These are phyloP conservation scores for Siphlonurus alternatus DNA, from an alignment of 2,888 invertebrate genomes.

Conservation along the genomic window DNA sequence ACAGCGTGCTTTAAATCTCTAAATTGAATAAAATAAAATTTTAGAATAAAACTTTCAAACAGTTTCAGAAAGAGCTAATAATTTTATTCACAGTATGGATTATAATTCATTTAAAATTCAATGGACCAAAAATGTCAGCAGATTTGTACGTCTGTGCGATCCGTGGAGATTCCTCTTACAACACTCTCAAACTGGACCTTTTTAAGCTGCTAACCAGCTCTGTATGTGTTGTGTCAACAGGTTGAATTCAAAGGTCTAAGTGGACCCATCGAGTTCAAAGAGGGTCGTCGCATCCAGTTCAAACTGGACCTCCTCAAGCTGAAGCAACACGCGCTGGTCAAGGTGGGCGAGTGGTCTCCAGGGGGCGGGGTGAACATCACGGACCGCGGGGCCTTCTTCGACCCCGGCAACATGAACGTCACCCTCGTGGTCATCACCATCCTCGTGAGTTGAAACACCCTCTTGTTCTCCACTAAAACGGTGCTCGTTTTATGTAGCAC, in stretches of 20 bases:
- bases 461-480: background rate
- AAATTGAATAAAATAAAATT: no score
- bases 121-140: no score
- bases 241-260: conserved; percentile 65
- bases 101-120: no score
- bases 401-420: conserved; percentile 51
- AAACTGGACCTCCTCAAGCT: conserved; percentile 57
- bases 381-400: conserved; percentile 51
- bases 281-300: conserved; percentile 55
- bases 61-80: no score
- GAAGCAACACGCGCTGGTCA: conserved; percentile 52
- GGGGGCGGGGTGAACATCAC: conserved; percentile 49
- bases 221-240: no score
- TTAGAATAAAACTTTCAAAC: no score
- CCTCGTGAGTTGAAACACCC: conserved; percentile 36
- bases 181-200: no score
- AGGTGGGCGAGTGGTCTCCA: conserved; percentile 61
- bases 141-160: no score
- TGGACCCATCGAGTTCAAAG: conserved; percentile 64
- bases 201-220: no score
- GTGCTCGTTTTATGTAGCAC: background rate
- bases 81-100: no score
- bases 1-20: no score
- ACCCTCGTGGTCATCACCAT: conserved; percentile 62
- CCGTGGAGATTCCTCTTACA: no score